Percentiles rank a stretch among this genome's conserved stretches.
Evolutionary conservation across 1,140 invertebrate genomes (phyloP).

Genomic region (Brachionus sp.): DNA sequence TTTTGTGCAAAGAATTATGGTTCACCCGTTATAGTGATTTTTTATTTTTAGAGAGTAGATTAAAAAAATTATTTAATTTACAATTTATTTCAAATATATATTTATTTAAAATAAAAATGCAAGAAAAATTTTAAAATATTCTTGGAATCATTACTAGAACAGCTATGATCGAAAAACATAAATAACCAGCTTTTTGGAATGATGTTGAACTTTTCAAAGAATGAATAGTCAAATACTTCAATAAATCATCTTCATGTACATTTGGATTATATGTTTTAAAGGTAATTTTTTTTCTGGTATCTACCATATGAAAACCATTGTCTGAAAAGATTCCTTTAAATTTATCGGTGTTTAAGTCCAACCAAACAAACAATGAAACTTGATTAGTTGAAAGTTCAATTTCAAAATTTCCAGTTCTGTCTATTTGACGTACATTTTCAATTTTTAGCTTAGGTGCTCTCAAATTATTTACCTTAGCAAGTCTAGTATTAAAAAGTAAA

Average conservation of each 20-base stretch:
- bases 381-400: slow-evolving; percentile 58
- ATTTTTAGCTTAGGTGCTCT: neutral
- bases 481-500: neutral
- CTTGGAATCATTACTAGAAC: neutral
- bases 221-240: neutral
- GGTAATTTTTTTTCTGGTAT: neutral
- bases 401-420: slow-evolving; percentile 24
- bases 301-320: slow-evolving; percentile 65
- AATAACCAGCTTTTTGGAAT: neutral
- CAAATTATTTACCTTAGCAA: slow-evolving; percentile 6
- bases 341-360: slow-evolving; percentile 59
- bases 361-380: slow-evolving; percentile 67
- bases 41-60: no score
- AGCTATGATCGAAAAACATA: neutral
- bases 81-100: neutral
- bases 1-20: no score
- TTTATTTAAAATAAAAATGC: neutral
- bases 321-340: slow-evolving; percentile 64
- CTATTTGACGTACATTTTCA: neutral
- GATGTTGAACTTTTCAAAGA: neutral
- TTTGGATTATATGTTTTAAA: neutral
- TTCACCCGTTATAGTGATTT: no score
- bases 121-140: neutral
- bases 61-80: no score
- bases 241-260: neutral